phyloP scores from a whole-genome alignment of 92 coral and sea anemone genomes.

The Zoanthus sociatus region DNA sequence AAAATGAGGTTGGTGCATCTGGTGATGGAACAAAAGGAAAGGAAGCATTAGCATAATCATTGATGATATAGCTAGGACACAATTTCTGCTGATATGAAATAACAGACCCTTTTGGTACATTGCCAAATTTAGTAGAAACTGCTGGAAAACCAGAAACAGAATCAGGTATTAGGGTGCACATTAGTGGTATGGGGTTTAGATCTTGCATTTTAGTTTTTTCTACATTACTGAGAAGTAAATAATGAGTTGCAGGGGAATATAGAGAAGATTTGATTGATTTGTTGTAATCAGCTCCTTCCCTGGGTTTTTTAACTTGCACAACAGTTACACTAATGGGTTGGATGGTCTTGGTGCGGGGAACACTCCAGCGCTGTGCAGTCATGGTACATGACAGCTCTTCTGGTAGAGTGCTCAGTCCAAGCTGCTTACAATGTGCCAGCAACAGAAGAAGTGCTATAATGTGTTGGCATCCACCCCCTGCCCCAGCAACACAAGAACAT shows the following conservation, averaged over 20 bases:
- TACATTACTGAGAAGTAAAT: conserved; percentile 23
- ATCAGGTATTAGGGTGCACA: conserved; percentile 38
- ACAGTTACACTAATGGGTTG: not conserved
- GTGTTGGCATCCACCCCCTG: conserved; percentile 49
- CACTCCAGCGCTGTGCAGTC: conserved; percentile 45
- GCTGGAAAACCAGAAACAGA: conserved; percentile 1
- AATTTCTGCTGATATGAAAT: conserved; percentile 73
- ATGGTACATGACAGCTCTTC: conserved; percentile 36
- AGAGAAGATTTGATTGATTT: conserved; percentile 24
- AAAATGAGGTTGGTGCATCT: conserved; percentile 27
- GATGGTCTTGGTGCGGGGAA: conserved; percentile 24
- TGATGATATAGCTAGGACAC: conserved; percentile 64
- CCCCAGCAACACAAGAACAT: conserved; percentile 56
- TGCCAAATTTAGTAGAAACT: conserved; percentile 57
- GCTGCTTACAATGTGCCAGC: conserved; percentile 41
- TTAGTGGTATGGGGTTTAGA: conserved; percentile 49
- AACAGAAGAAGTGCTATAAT: conserved; percentile 29
- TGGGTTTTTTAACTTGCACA: conserved; percentile 41
- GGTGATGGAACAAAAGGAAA: conserved; percentile 56
- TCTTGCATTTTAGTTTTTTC: conserved; percentile 6
- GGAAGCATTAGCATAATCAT: conserved; percentile 49
- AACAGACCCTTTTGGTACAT: conserved; percentile 52
- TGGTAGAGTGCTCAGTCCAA: conserved; percentile 24
- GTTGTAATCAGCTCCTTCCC: conserved; percentile 35
- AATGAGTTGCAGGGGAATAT: conserved; percentile 28